Evolutionary conservation across 2,113 vertebrate genomes (phyloP).

Genomic region (Alectura lathami): DNA sequence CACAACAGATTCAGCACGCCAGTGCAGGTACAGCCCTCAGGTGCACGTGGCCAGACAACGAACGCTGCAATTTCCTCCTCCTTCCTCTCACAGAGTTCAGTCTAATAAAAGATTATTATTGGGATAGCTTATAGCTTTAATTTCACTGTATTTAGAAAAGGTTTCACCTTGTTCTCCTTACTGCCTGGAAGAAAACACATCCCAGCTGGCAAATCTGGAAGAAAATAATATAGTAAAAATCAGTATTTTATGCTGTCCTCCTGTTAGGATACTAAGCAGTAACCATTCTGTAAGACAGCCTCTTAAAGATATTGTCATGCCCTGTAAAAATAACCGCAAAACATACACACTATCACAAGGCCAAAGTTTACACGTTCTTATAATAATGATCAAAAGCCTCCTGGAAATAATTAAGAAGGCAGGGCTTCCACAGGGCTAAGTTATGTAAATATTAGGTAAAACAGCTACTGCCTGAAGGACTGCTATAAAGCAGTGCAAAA

Average conservation of each 20-base stretch:
- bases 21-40: background rate
- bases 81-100: background rate
- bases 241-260: background rate
- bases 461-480: background rate
- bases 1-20: background rate
- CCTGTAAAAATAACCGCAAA: background rate
- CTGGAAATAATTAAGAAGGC: background rate
- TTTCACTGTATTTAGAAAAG: background rate
- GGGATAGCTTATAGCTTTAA: background rate
- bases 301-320: background rate
- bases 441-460: background rate
- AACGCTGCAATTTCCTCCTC: background rate
- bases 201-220: slow-evolving; percentile 80
- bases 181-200: slow-evolving; percentile 70
- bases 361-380: background rate
- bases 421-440: background rate
- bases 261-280: background rate
- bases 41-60: background rate
- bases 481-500: background rate
- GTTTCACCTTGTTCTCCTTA: slow-evolving; percentile 72
- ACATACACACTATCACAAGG: background rate
- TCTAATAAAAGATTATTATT: background rate
- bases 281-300: background rate
- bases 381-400: background rate
- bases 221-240: background rate